Percentiles rank a stretch among this genome's conserved stretches.
These are phyloP conservation scores for Mallateleia sp. DNA, from an alignment of 2,888 invertebrate species.

Conservation along the genomic window DNA sequence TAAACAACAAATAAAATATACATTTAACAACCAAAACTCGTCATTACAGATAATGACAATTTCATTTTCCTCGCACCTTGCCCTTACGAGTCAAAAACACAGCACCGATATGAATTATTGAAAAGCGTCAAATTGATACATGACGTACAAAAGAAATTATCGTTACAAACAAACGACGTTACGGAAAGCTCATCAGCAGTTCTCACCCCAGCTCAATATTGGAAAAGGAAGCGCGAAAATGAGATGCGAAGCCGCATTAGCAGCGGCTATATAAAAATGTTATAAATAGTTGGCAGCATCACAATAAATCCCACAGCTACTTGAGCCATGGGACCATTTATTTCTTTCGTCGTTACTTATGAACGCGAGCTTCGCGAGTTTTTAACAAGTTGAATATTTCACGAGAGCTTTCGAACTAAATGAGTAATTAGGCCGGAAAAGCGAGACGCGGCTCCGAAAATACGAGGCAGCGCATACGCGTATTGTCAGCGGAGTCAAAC, in stretches of 20 bases:
- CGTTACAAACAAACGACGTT: conserved; percentile 17
- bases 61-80: background rate
- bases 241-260: conserved; percentile 38
- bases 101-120: background rate
- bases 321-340: background rate
- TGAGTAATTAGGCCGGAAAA: conserved; percentile 62
- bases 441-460: conserved; percentile 38
- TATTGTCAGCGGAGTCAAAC: conserved; percentile 40
- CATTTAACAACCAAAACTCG: background rate
- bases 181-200: conserved; percentile 18
- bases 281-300: conserved; percentile 18
- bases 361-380: background rate
- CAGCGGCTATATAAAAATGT: conserved; percentile 33
- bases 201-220: conserved; percentile 29
- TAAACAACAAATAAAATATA: too few relatives aligned
- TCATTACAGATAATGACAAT: background rate
- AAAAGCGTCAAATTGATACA: conserved; percentile 10
- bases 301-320: conserved; percentile 25
- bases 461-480: conserved; percentile 15
- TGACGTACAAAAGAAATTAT: conserved; percentile 24
- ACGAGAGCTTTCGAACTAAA: conserved; percentile 53
- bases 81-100: background rate
- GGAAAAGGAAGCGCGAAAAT: conserved; percentile 41
- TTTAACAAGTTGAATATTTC: conserved; percentile 62
- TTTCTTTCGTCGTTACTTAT: conserved; percentile 39